Base-by-base conservation (phyloP, 2,888 invertebrate genomes). In the Melanotus villosus region DNA sequence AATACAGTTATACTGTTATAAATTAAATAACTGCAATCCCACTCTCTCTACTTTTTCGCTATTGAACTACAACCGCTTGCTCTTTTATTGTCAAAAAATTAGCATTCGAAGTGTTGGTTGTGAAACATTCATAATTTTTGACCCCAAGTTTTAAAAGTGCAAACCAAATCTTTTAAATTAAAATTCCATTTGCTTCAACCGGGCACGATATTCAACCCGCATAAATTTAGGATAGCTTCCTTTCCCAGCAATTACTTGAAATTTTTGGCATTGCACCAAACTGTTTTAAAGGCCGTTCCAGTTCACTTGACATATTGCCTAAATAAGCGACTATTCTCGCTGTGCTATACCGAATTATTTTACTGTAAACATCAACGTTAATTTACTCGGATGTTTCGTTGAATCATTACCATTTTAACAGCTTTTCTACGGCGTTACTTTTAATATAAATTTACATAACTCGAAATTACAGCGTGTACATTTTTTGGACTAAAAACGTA, bases 201-300 rank as follows among this genome's bases (percentile, higher is more conserved):
- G 34, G n/a, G 18, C 30, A 32, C 64, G 54, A 56, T 32, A 56
- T 43, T 56, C 43, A 19, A 5, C 38, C 19, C 43, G 64, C 58
- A 59, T 50, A 65, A 65, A 65, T 65, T 65, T 57, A 2, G 12
- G 47, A 65, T 57, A 58, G 30, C 45, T 58, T n/a, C 19, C 32
- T 63, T 63, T 30, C 56, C 23, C 56, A 34, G 64, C 64, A 64
- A 65, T 65, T 58, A 58, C 65, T 65, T 58, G 36, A 65, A 54
- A 65, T 58, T 65, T 65, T 65, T 58, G 65, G 58, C 58, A 58
- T 52, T 58, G 36, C 34, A 58, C 65, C 58, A 65, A 58, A 64
- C 58, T 65, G 47, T 43, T 47, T 65, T 52, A 50, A 58, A 7
- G 23, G 19, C 19, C 38, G 36, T 58, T 58, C 32, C 23, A 60